phyloP scores from a whole-genome alignment of 2,113 vertebrate species.

The Tursiops truncatus region DNA sequence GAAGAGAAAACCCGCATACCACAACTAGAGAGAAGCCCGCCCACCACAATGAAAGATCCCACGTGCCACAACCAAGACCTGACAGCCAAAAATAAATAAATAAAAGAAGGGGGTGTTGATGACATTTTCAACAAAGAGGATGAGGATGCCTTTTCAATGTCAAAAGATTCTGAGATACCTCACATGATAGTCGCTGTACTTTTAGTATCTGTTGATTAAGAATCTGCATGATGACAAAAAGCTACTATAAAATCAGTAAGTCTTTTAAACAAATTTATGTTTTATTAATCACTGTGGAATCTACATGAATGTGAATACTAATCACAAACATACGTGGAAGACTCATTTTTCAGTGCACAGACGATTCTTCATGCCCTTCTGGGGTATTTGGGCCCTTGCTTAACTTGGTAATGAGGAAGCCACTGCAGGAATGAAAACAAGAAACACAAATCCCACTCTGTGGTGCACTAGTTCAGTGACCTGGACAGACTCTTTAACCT shows the following conservation, averaged over 20 bases:
- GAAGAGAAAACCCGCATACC: too few species aligned
- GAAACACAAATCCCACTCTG: not conserved
- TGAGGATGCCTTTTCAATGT: not conserved
- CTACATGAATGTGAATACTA: not conserved
- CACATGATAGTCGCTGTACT: not conserved
- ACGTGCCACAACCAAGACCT: too few species aligned
- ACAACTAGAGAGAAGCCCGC: too few species aligned
- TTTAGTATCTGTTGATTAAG: not conserved
- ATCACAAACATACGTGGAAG: not conserved
- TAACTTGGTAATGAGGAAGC: not conserved
- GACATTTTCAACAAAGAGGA: not conserved
- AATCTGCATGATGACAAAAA: not conserved
- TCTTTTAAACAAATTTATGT: not conserved
- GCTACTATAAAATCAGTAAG: not conserved
- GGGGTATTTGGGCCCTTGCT: not conserved
- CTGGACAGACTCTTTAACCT: not conserved
- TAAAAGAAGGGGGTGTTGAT: not conserved
- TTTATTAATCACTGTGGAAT: not conserved
- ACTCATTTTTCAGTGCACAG: not conserved
- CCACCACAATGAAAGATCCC: too few species aligned
- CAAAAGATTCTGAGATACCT: not conserved
- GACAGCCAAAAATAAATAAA: too few species aligned
- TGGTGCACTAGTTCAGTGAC: accelerated
- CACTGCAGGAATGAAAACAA: not conserved
- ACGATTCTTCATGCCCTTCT: not conserved